phyloP scores from a whole-genome alignment of 2,113 vertebrate species.

The Meles meles region DNA sequence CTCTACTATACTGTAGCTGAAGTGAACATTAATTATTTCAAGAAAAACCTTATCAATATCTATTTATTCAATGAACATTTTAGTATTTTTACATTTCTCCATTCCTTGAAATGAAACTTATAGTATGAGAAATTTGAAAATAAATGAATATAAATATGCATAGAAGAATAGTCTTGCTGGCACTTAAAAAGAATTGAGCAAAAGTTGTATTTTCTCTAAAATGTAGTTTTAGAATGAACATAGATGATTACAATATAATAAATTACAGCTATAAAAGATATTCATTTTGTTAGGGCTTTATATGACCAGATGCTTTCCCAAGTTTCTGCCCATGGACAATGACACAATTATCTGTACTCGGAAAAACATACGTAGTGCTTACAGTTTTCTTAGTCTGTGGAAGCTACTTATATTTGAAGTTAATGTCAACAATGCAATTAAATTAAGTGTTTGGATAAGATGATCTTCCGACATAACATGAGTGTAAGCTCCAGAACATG shows the following conservation, averaged over 20 bases:
- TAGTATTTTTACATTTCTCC: background rate
- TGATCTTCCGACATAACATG: background rate
- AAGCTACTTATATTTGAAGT: background rate
- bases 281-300: background rate
- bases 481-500: background rate
- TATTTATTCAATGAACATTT: background rate
- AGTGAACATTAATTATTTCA: background rate
- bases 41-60: background rate
- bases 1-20: background rate
- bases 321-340: background rate
- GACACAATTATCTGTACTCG: background rate
- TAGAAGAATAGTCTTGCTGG: background rate
- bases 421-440: background rate
- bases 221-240: background rate
- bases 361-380: background rate
- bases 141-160: background rate
- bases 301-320: background rate
- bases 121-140: background rate
- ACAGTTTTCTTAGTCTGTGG: background rate
- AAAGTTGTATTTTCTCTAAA: background rate
- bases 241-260: background rate
- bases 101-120: background rate
- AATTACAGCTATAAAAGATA: background rate
- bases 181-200: background rate
- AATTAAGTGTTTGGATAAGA: slow-evolving; percentile 35